Evolutionary conservation across 2,888 invertebrate genomes (phyloP), one percentile per base, ranked within the genome.

Genomic region (Atrina japonica): DNA sequence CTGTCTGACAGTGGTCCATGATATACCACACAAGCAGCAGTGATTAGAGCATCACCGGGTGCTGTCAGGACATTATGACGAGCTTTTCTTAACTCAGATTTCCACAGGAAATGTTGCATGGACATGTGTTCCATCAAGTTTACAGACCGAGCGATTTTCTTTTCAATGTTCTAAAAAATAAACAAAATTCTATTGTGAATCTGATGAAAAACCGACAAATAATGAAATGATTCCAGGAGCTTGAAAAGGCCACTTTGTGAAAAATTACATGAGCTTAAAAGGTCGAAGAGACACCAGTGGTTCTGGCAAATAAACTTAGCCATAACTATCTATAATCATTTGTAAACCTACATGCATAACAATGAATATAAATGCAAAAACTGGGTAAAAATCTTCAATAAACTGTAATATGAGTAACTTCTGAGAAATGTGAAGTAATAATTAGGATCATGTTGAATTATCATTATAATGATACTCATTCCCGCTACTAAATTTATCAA

Each of bases 101-200:
- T 82, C 90, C 90, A 90, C 58, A 85, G 70, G 68, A 78, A 84
- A 75, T 88, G 86, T 68, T 89, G 89, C 80, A 83, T 78, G 7
- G 84, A 83, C 86, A 90, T 88, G 69, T 88, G 88, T 61, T 86
- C 86, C 88, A 90, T 87, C 70, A 90, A 67, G 66, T 87, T 83
- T 23, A 80, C 86, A 27, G 88, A 88, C 29, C 85, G 79, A 1
- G 84, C 76, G 21, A 89, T 88, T 70, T 83, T 84, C 58, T 82
- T 81, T 76, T 89, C 88, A 45, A 89, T 85, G 40, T 74, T 80
- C 89, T 89, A 79, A 14, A 77, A 76, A 55, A 23, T 43, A 3
- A 64, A 21, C 45, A 41, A 25, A 43, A 16, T 43, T 23, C n/a
- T 35, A 16, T 3, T 11, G 21, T 1, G 47, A 5, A 18, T 47